phyloP scores from a whole-genome alignment of 1,140 invertebrate species.

The Drosophila rhopaloa region DNA sequence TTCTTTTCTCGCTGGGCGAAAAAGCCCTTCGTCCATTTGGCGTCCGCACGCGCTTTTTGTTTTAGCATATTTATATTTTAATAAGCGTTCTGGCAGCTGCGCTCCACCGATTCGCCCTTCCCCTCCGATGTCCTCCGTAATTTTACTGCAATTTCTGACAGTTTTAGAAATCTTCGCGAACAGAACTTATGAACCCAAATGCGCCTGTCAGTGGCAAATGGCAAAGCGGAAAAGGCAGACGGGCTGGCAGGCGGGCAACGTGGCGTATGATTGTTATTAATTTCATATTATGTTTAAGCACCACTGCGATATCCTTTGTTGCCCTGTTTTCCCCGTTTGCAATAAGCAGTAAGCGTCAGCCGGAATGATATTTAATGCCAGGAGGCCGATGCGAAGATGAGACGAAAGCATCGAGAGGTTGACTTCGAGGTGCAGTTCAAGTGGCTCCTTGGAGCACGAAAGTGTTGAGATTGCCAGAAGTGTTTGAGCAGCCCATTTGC shows the following conservation, averaged over 20 bases:
- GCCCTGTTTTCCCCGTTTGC: slow-evolving; percentile 29
- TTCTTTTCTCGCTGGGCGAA: slow-evolving; percentile 17
- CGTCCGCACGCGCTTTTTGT: slow-evolving; percentile 61
- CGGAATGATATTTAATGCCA: slow-evolving; percentile 78
- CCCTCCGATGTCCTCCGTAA: slow-evolving; percentile 62
- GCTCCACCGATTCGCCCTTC: slow-evolving; percentile 46
- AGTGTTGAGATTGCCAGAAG: slow-evolving; percentile 45
- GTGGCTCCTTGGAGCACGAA: slow-evolving; percentile 37
- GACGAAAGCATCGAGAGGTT: slow-evolving; percentile 1
- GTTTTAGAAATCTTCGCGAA: slow-evolving; percentile 80
- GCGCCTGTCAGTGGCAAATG: slow-evolving; percentile 78
- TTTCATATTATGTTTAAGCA: slow-evolving; percentile 78
- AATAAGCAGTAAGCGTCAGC: slow-evolving; percentile 79
- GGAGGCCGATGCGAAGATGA: slow-evolving; percentile 19
- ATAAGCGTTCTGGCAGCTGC: slow-evolving; percentile 81
- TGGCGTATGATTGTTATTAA: slow-evolving; percentile 83
- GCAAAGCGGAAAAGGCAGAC: slow-evolving; percentile 33
- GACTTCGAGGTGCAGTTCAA: slow-evolving; percentile 50
- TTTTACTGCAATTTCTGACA: slow-evolving; percentile 82
- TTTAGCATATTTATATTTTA: slow-evolving; percentile 83
- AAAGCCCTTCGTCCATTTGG: slow-evolving; percentile 53
- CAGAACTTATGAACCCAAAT: slow-evolving; percentile 75
- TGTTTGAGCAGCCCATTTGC: slow-evolving; percentile 35
- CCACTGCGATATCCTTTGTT: slow-evolving; percentile 30
- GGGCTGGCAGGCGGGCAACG: slow-evolving; percentile 53